Evolutionary conservation across 2,888 invertebrate genomes (phyloP).

Genomic region (Maniola hyperantus): DNA sequence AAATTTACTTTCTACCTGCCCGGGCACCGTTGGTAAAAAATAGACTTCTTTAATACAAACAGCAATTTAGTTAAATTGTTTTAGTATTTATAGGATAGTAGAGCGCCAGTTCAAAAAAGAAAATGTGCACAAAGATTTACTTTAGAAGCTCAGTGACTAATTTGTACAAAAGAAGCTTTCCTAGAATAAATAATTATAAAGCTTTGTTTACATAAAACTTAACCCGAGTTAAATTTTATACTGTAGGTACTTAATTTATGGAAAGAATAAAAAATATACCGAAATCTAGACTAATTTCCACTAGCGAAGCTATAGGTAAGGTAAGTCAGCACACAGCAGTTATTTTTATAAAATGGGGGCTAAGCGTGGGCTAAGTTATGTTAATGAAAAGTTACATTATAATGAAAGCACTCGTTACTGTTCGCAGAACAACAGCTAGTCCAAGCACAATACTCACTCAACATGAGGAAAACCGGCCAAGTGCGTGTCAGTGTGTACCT

Average conservation of each 20-base stretch:
- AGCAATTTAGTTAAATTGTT: conserved; percentile 39
- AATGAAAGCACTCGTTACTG: background rate
- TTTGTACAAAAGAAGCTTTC: background rate
- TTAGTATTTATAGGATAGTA: conserved; percentile 34
- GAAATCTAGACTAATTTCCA: too few species aligned
- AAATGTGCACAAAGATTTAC: conserved; percentile 13
- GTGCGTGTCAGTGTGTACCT: too few species aligned
- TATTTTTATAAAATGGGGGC: background rate
- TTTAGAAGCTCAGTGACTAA: conserved; percentile 1
- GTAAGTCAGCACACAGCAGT: background rate
- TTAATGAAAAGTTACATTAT: background rate
- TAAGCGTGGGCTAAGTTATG: background rate
- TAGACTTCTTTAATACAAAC: conserved; percentile 42
- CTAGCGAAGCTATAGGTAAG: too few species aligned
- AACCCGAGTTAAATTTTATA: background rate
- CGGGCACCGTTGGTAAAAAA: conserved; percentile 41
- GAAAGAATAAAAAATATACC: too few species aligned
- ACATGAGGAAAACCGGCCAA: too few species aligned
- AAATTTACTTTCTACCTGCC: conserved; percentile 50
- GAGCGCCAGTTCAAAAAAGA: conserved; percentile 21
- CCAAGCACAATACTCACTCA: conserved; percentile 1
- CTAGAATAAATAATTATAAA: background rate
- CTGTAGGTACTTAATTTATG: too few species aligned
- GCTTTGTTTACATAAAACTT: background rate
- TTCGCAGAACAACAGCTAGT: background rate